phyloP scores from a whole-genome alignment of 1,140 invertebrate species.

The Lutraria rhynchaena region DNA sequence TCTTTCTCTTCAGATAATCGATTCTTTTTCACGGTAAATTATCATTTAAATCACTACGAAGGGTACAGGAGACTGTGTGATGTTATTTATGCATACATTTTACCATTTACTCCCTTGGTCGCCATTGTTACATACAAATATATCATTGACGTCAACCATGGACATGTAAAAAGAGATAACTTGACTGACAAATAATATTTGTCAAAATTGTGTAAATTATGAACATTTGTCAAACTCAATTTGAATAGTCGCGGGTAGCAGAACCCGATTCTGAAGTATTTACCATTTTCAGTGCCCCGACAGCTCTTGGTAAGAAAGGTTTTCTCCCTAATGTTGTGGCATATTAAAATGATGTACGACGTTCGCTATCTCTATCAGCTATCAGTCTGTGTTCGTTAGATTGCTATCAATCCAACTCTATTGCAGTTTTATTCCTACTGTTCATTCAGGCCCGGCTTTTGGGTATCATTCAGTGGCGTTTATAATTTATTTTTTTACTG shows the following conservation, averaged over 20 bases:
- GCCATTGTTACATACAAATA: constrained; percentile 54
- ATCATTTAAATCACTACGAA: constrained; percentile 57
- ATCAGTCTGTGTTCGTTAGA: constrained; percentile 18
- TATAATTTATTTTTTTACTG: too few species aligned
- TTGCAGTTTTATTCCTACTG: constrained; percentile 26
- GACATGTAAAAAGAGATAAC: constrained; percentile 39
- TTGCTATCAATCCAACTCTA: constrained; percentile 5
- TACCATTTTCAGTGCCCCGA: too few species aligned
- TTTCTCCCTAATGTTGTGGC: constrained; percentile 13
- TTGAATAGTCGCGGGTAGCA: constrained; percentile 26
- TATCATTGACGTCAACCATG: constrained; percentile 41
- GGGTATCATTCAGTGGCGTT: too few species aligned
- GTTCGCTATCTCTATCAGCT: neutral
- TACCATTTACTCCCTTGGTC: constrained; percentile 1
- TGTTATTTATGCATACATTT: constrained; percentile 38
- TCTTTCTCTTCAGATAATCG: constrained; percentile 9
- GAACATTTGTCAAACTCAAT: constrained; percentile 19
- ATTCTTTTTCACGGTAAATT: constrained; percentile 59
- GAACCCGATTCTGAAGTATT: too few species aligned
- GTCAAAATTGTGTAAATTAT: constrained; percentile 62
- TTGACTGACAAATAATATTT: constrained; percentile 60
- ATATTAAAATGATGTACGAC: constrained; percentile 43
- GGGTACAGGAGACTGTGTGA: constrained; percentile 24
- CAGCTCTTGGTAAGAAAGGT: too few species aligned
- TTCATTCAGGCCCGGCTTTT: constrained; percentile 20